phyloP scores from a whole-genome alignment of 2,888 invertebrate genomes.

The Diaprepes abbreviatus region DNA sequence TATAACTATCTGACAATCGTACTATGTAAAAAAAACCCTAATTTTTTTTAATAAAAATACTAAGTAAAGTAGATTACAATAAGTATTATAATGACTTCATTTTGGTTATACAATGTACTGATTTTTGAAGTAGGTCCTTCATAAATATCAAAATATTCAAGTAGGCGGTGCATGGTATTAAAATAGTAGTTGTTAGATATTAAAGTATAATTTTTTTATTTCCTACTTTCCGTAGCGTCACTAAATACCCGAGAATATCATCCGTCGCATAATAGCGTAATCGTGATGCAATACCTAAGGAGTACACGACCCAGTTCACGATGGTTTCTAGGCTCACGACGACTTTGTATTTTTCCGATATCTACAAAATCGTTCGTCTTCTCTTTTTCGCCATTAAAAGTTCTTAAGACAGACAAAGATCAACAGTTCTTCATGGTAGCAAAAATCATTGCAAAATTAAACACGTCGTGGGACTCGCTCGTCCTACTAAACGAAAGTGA shows the following conservation, averaged over 20 bases:
- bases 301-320: slow-evolving; percentile 68
- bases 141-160: too few relatives aligned
- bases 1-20: too few relatives aligned
- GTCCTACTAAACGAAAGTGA: slow-evolving; percentile 70
- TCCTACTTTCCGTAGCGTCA: slow-evolving; percentile 36
- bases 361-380: slow-evolving; percentile 33
- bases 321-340: slow-evolving; percentile 64
- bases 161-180: too few relatives aligned
- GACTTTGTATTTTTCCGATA: slow-evolving; percentile 34
- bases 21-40: too few relatives aligned
- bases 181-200: background rate
- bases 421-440: slow-evolving; percentile 49
- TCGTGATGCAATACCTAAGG: slow-evolving; percentile 64
- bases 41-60: too few relatives aligned
- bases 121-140: too few relatives aligned
- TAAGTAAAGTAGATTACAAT: too few relatives aligned
- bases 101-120: too few relatives aligned
- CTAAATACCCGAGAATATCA: slow-evolving; percentile 58
- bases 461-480: slow-evolving; percentile 68
- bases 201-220: slow-evolving; percentile 25
- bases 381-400: slow-evolving; percentile 37
- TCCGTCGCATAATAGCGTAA: slow-evolving; percentile 65
- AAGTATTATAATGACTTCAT: too few relatives aligned
- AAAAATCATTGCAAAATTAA: slow-evolving; percentile 58
- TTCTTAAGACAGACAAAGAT: slow-evolving; percentile 50